phyloP scores from a whole-genome alignment of 2,113 vertebrate species.

The Mustela nigripes region DNA sequence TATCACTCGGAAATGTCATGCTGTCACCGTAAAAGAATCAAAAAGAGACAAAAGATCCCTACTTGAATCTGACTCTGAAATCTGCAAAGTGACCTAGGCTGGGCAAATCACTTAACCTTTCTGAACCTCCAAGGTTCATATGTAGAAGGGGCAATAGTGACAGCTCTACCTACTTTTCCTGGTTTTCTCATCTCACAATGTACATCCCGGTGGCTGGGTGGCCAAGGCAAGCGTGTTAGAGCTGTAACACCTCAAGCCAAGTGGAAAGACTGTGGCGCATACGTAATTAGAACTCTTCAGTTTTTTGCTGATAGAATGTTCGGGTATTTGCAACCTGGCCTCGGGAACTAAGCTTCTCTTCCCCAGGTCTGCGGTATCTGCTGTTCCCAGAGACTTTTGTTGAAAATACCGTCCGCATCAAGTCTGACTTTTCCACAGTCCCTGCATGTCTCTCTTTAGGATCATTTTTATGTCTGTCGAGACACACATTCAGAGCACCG shows the following conservation, averaged over 20 bases:
- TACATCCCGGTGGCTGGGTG: too few relatives aligned
- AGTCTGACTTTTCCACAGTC: conserved; percentile 74
- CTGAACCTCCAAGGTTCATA: neutral
- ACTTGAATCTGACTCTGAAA: neutral
- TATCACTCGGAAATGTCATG: neutral
- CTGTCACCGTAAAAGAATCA: neutral
- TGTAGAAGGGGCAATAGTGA: neutral
- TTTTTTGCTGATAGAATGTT: conserved; percentile 57
- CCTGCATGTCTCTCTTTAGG: conserved; percentile 78
- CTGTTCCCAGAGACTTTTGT: conserved; percentile 69
- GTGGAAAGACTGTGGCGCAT: conserved; percentile 35
- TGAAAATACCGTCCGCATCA: conserved; percentile 39
- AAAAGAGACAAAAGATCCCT: neutral
- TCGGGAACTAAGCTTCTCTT: conserved; percentile 66
- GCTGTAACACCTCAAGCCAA: conserved; percentile 47
- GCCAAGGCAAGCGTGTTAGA: neutral
- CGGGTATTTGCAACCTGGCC: conserved; percentile 56
- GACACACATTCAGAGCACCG: conserved; percentile 66
- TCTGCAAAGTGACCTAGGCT: neutral
- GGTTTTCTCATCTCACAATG: too few relatives aligned
- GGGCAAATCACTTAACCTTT: neutral
- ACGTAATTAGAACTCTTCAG: conserved; percentile 66
- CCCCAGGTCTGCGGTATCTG: conserved; percentile 54
- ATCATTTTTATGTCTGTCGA: conserved; percentile 82
- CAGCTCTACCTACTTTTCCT: too few relatives aligned